Base-by-base conservation (phyloP, 2,797 vertebrate genomes). In the Danio jaintianensis region DNA sequence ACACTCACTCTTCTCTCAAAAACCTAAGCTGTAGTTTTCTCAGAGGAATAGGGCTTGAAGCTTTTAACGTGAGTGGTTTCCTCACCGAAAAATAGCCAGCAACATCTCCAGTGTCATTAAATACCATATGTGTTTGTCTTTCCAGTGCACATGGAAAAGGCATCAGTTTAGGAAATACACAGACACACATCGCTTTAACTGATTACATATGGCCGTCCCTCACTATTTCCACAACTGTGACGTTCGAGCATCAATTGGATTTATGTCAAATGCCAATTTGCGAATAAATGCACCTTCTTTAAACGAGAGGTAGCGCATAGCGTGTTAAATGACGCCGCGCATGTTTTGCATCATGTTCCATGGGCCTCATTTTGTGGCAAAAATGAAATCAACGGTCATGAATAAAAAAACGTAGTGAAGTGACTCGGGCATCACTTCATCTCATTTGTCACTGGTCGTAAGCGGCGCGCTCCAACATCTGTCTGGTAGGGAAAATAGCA, bases 81-180 rank as follows among this genome's bases (percentile, higher is more conserved):
- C 81, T 83, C 63, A 85, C 81, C 72, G 80, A 87, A 72, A 80
- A 87, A 87, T 85, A 89, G 89, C 85, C 88, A 90, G 88, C 91
- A 91, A 89, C 87, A 89, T 92, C 91, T 86, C 69, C 84, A 89
- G 90, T 91, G 90, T 92, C 91, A 91, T 92, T 91, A 92, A 92
- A 92, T 87, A 92, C 89, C 92, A 93, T 92, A 92, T 93, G 92
- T 93, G 92, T 93, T 92, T 92, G 92, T 93, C 91, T 93, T 93
- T 92, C 89, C 91, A 91, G 85, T 78, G 80, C 91, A 92, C 89
- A 92, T 90, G 93, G 91, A 93, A 92, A 92, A 91, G 84, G 87
- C 88, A 92, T 92, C 89, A 86, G 87, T 83, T 29, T 82, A 83
- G 79, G 86, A 90, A 83, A 86, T 86, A 81, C 76, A 79, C 66